Base-by-base conservation (phyloP, 2,888 invertebrate species). In the Dendrolimus houi region DNA sequence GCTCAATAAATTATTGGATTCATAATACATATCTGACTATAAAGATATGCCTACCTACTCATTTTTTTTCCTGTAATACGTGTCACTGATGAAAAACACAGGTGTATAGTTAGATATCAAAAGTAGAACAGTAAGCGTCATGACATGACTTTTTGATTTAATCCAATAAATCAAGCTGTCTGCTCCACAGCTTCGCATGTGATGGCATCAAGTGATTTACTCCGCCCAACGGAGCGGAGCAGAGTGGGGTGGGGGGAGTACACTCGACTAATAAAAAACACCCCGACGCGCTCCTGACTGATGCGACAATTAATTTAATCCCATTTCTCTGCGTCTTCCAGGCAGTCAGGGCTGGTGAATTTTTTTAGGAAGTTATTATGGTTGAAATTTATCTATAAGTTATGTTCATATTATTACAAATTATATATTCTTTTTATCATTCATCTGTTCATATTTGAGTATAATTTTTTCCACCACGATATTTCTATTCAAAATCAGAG, bases 301-400 rank as follows among this genome's bases (percentile, higher is more conserved):
- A 90, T 90, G 89, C 86, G 89, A 89, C 89, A 89, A 89, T 90
- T 89, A 90, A 90, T 90, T 90, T 88, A 89, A 90, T 89, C 89
- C 89, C 86, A 89, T 90, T 90, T 88, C 89, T 90, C 89, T 84
- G 82, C 88, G 88, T 90, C 89, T 89, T 87, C 81, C 76, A 70
- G 75, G 70, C 69, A 70, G 47, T 69, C 79, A 89, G 88, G 89
- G 89, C 62, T 88, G 85, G 40, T 75, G 62, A 58, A 56, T 52
- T 58, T 56, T 55, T 17, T n/a, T 13, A 2, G 17, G n/a, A 47
- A 47, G 47, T 47, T 10, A 6, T 29, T 29, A 47, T 9, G 12
- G 47, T 47, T 47, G 47, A 8, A 2, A 47, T 47, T 47, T 47
- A 47, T 47, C 7, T 12, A 9, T 47, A 6, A 29, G 29, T 29